These are phyloP conservation scores for Malthinus flaveolus DNA, from an alignment of 2,888 invertebrate species.

Conservation along the genomic window DNA sequence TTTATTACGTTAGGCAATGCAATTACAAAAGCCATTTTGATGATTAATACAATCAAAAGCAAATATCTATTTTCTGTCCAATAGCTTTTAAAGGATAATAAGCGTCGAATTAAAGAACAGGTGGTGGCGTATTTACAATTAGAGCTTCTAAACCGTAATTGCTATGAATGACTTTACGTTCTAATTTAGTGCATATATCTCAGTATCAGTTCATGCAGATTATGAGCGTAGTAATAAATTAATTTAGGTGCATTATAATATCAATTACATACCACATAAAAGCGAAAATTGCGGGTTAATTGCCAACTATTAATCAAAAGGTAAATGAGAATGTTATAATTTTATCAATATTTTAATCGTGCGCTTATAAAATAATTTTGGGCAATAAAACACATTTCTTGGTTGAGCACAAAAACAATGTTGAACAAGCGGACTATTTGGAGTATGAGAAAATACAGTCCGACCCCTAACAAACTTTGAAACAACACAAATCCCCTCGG, in stretches of 20 bases:
- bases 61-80: too few relatives aligned
- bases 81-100: too few relatives aligned
- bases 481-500: too few relatives aligned
- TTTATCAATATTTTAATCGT: too few relatives aligned
- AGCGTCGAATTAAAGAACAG: background rate
- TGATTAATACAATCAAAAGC: too few relatives aligned
- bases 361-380: background rate
- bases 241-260: too few relatives aligned
- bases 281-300: too few relatives aligned
- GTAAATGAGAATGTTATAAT: too few relatives aligned
- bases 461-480: background rate
- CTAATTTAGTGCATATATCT: background rate
- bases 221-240: background rate
- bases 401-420: slow-evolving; percentile 10
- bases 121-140: background rate
- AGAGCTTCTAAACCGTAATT: background rate
- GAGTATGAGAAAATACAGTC: slow-evolving; percentile 3
- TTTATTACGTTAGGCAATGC: too few relatives aligned
- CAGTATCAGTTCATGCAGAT: background rate
- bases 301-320: too few relatives aligned
- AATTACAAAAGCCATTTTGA: too few relatives aligned
- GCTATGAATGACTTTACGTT: slow-evolving; percentile 2
- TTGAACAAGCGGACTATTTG: slow-evolving; percentile 3
- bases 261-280: too few relatives aligned
- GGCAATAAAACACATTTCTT: slow-evolving; percentile 13